Base-by-base conservation (phyloP, 2,797 vertebrate genomes). In the Sebastes oblongus region DNA sequence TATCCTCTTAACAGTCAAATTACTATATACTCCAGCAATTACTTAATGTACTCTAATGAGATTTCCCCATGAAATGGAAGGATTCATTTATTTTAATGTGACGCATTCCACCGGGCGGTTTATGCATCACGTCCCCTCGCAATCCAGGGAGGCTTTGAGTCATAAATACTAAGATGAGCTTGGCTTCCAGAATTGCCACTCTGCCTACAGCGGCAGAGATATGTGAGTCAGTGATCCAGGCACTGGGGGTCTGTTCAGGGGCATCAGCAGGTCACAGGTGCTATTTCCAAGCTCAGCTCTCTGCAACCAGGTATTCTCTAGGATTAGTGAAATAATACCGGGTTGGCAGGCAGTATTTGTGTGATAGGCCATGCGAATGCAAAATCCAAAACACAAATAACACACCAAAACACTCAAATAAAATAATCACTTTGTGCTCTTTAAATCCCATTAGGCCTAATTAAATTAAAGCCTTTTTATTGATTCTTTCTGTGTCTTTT, bases 21-120 rank as follows among this genome's bases (percentile, higher is more conserved):
- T 94, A 95, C 94, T 95, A 95, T 95, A 95, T 96, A 96, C 94
- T 93, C 92, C 91, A 94, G 93, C 94, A 96, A 95, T 96, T 96
- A 95, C 95, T 95, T 96, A 96, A 96, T 96, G 95, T 95, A 95
- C 94, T 94, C 93, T 96, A 96, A 96, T 96, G 94, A 96, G 95
- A 96, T 96, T 96, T 95, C 93, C 92, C 88, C 84, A 88, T 87
- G 92, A 95, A 96, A 95, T 90, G 91, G 95, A 95, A 91, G 92
- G 92, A 95, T 96, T 96, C 94, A 96, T 96, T 96, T 96, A 94
- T 95, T 96, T 95, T 94, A 95, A 95, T 96, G 95, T 89, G 89
- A 89, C 88, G 55, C 90, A 90, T 93, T 94, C 91, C 90, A 92
- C 92, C 69, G 90, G 86, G 87, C 87, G 86, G 88, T 93, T 94